Evolutionary conservation across 2,113 vertebrate genomes (phyloP).

Genomic region (Podilymbus podiceps): DNA sequence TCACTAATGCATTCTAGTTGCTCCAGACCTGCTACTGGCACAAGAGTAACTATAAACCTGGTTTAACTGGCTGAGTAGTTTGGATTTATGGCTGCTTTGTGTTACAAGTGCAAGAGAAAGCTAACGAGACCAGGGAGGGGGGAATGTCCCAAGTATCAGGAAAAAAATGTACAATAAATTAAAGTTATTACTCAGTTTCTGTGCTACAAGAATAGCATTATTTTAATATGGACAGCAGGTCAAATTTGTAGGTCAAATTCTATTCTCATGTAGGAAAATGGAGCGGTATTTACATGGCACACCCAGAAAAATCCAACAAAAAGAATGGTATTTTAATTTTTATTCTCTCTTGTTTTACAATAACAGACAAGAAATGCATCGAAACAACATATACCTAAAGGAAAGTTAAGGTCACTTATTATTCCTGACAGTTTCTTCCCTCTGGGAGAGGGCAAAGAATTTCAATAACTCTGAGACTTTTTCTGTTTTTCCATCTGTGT

Average conservation of each 20-base stretch:
- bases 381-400: background rate
- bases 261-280: background rate
- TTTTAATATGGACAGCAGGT: background rate
- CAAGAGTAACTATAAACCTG: background rate
- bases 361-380: background rate
- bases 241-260: background rate
- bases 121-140: background rate
- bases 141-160: background rate
- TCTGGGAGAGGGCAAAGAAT: background rate
- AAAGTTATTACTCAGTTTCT: background rate
- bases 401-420: background rate
- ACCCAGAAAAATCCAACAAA: background rate
- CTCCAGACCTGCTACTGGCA: background rate
- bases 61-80: background rate
- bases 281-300: background rate
- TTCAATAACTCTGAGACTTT: background rate
- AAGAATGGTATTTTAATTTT: background rate
- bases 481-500: background rate
- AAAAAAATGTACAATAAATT: background rate
- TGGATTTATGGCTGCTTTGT: constrained; percentile 41
- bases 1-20: background rate
- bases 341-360: background rate
- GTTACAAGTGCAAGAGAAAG: background rate
- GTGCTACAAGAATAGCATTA: background rate
- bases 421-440: background rate